A percentile compares a stretch with the other conserved stretches of the same genome.
Evolutionary conservation across 1,140 invertebrate species (phyloP).

Genomic region (Rhagoletis zephyria): DNA sequence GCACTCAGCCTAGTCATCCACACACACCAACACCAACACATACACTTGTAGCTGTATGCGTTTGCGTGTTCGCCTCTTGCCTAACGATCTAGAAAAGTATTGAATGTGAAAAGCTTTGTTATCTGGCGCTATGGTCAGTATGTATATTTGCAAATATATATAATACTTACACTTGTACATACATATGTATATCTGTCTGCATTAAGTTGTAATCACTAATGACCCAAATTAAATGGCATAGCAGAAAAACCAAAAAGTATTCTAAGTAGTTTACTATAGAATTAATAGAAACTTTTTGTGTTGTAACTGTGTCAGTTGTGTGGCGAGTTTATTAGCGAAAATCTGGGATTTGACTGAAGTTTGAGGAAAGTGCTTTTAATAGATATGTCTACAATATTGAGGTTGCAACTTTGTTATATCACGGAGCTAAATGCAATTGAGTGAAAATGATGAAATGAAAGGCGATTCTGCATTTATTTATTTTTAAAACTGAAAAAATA

Average conservation of each 20-base stretch:
- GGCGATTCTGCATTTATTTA: too few relatives aligned
- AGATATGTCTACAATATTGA: neutral
- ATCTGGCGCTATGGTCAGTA: too few relatives aligned
- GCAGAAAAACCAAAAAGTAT: neutral
- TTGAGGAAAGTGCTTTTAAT: neutral
- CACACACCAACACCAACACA: neutral
- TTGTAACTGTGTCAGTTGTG: neutral
- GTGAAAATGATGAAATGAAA: too few relatives aligned
- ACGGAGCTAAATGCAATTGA: neutral
- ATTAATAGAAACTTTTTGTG: slow-evolving; percentile 21
- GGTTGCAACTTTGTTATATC: neutral
- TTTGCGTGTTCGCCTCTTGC: neutral
- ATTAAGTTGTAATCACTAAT: slow-evolving; percentile 44
- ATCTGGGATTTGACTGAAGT: neutral
- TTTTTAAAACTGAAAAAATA: too few relatives aligned
- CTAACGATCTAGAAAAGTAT: slow-evolving; percentile 9
- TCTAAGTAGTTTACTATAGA: neutral
- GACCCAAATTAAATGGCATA: slow-evolving; percentile 43
- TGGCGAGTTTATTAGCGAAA: neutral
- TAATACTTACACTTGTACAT: neutral
- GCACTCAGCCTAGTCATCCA: neutral
- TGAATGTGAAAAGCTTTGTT: neutral
- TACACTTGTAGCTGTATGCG: neutral
- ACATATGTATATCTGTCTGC: neutral
- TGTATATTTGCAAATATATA: neutral